Percentiles rank a stretch among this genome's conserved stretches.
These are phyloP conservation scores for Ahaetulla prasina DNA, from an alignment of 2,113 vertebrate species.

Conservation along the genomic window DNA sequence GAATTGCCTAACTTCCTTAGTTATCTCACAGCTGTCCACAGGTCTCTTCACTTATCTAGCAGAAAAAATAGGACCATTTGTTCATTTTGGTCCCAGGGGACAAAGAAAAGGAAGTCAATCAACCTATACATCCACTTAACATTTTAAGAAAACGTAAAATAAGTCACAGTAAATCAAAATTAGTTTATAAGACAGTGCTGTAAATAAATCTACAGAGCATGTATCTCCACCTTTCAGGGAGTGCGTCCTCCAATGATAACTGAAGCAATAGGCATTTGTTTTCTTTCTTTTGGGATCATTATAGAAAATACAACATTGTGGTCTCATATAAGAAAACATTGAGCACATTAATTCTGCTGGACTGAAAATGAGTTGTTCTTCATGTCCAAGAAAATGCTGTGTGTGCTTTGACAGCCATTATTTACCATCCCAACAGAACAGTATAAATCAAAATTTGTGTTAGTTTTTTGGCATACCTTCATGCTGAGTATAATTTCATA, in stretches of 20 bases:
- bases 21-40: background rate
- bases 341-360: background rate
- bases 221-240: background rate
- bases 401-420: background rate
- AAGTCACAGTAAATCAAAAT: background rate
- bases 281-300: background rate
- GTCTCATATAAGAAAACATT: background rate
- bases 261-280: rapidly evolving
- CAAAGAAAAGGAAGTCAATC: background rate
- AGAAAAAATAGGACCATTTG: background rate
- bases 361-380: background rate
- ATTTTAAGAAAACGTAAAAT: background rate
- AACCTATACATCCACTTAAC: background rate
- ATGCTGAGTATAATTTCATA: background rate
- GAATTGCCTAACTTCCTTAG: background rate
- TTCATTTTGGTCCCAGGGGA: background rate
- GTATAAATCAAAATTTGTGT: background rate
- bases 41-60: background rate
- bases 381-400: background rate
- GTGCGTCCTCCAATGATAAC: background rate
- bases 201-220: background rate
- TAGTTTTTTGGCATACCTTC: rapidly evolving
- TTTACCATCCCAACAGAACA: background rate
- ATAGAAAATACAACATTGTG: background rate
- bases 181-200: background rate